Evolutionary conservation across 2,888 invertebrate genomes (phyloP).

Genomic region (Proisotoma minuta): DNA sequence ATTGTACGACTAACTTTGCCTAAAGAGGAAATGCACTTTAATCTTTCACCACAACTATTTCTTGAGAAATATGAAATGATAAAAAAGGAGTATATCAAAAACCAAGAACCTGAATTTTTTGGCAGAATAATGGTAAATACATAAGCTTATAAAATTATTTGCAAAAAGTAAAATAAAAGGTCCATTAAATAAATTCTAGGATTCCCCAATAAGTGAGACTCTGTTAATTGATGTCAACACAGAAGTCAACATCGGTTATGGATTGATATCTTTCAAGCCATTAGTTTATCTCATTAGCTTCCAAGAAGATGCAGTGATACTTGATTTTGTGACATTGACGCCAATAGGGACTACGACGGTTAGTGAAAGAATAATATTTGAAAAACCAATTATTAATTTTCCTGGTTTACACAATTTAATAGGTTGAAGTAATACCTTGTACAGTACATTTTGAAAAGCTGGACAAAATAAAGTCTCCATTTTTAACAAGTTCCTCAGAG

Average conservation of each 20-base stretch:
- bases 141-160: too few relatives aligned
- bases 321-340: conserved; percentile 17
- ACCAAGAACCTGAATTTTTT: conserved; percentile 16
- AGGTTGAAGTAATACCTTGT: conserved; percentile 15
- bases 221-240: not conserved
- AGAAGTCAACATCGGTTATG: conserved; percentile 27
- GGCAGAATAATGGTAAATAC: not conserved
- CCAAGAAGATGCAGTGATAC: conserved; percentile 15
- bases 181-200: not conserved
- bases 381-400: not conserved
- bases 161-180: too few relatives aligned
- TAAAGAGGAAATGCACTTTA: conserved; percentile 8
- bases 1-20: not conserved
- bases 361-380: not conserved
- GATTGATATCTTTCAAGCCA: conserved; percentile 22
- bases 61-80: conserved; percentile 14
- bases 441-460: conserved; percentile 19
- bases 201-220: not conserved
- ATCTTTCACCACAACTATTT: conserved; percentile 14
- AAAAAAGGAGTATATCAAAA: conserved; percentile 16
- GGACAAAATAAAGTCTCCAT: conserved; percentile 17
- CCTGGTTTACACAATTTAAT: not conserved
- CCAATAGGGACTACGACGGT: conserved; percentile 21
- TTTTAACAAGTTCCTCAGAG: conserved; percentile 25
- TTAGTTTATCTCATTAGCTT: conserved; percentile 23